Evolutionary conservation across 2,797 vertebrate genomes (phyloP).

Genomic region (Odontamblyopus rebecca): DNA sequence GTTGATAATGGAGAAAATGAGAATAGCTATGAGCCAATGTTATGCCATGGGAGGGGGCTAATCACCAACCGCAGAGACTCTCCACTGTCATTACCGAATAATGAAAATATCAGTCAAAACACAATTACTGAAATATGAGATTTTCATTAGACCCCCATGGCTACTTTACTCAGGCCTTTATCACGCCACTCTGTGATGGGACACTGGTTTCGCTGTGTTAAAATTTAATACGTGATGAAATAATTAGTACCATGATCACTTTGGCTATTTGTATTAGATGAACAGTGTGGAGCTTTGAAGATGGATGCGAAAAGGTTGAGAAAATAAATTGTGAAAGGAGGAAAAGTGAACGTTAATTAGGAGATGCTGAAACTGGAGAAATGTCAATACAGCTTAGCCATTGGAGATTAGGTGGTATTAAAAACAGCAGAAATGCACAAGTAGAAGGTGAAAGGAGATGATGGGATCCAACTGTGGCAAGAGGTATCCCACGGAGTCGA

Average conservation of each 20-base stretch:
- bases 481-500: conserved; percentile 7
- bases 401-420: conserved; percentile 1
- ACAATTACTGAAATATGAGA: conserved; percentile 58
- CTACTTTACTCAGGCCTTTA: conserved; percentile 31
- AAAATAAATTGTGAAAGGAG: conserved; percentile 6
- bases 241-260: conserved; percentile 37
- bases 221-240: conserved; percentile 63
- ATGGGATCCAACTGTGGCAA: conserved; percentile 23
- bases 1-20: conserved; percentile 31
- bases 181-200: conserved; percentile 49
- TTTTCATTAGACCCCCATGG: conserved; percentile 59
- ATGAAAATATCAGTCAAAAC: conserved; percentile 70
- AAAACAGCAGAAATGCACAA: not conserved
- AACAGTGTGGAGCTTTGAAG: conserved; percentile 10
- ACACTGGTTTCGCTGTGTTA: conserved; percentile 58
- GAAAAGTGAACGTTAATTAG: conserved; percentile 6
- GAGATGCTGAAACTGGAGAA: conserved; percentile 4
- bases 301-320: conserved; percentile 23
- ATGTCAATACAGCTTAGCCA: conserved; percentile 5
- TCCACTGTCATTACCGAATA: conserved; percentile 59
- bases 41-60: conserved; percentile 47
- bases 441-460: conserved; percentile 8
- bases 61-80: conserved; percentile 58
- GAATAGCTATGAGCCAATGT: conserved; percentile 28
- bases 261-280: conserved; percentile 26